These are phyloP conservation scores for Drosophila navojoa DNA, from an alignment of 1,140 invertebrate genomes.

Conservation along the genomic window DNA sequence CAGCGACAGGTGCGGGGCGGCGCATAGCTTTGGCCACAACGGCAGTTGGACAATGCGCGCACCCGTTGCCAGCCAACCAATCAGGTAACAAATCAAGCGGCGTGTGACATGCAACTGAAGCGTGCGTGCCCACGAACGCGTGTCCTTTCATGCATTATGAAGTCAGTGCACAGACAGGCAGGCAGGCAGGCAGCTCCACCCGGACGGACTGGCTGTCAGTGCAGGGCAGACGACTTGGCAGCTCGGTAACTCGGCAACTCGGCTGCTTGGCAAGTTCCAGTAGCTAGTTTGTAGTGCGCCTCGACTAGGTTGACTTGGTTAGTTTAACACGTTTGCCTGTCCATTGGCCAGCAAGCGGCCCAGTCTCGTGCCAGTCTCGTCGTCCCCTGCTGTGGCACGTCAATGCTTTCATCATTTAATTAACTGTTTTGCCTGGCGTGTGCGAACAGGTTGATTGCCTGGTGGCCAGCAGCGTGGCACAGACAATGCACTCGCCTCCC, in stretches of 20 bases:
- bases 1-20: background rate
- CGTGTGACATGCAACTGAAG: constrained; percentile 79
- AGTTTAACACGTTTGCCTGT: constrained; percentile 24
- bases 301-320: constrained; percentile 20
- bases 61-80: constrained; percentile 63
- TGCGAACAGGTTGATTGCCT: constrained; percentile 28
- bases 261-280: constrained; percentile 25
- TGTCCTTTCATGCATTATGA: constrained; percentile 38
- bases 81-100: constrained; percentile 79
- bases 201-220: constrained; percentile 2
- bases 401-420: constrained; percentile 82
- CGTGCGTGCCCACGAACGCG: constrained; percentile 60
- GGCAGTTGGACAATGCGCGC: constrained; percentile 58
- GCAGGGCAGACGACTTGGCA: background rate
- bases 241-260: constrained; percentile 22
- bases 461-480: background rate
- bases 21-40: constrained; percentile 23
- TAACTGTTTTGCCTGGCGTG: constrained; percentile 68
- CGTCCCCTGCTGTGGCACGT: constrained; percentile 59
- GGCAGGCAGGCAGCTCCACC: background rate
- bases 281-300: constrained; percentile 38
- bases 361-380: background rate
- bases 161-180: constrained; percentile 10
- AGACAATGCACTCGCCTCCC: constrained; percentile 18
- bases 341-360: constrained; percentile 14